phyloP scores from a whole-genome alignment of 2,797 vertebrate genomes.

The Platalea minor region DNA sequence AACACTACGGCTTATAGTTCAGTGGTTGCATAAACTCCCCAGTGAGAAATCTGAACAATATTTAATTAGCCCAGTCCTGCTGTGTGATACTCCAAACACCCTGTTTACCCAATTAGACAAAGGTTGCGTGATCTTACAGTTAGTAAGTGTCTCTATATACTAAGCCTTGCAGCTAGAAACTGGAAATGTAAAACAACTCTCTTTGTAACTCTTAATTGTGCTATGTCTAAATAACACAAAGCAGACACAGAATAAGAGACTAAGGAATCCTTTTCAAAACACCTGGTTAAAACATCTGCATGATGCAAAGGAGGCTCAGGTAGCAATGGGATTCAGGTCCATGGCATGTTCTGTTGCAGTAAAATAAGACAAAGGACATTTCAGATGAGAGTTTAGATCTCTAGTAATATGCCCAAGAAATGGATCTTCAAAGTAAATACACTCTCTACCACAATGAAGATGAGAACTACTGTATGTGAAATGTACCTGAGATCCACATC shows the following conservation, averaged over 20 bases:
- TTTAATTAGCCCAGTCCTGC: constrained; percentile 50
- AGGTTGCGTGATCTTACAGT: background rate
- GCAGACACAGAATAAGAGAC: background rate
- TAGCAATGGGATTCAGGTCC: background rate
- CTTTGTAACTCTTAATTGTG: background rate
- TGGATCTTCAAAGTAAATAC: background rate
- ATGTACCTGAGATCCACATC: background rate
- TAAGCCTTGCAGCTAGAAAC: background rate
- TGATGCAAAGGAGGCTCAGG: background rate
- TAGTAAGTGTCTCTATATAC: background rate
- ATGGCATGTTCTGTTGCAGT: background rate
- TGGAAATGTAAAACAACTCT: background rate
- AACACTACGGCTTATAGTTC: background rate
- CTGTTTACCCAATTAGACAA: constrained; percentile 52
- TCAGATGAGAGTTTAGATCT: background rate
- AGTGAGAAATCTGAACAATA: constrained; percentile 36
- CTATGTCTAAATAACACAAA: background rate
- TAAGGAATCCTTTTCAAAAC: background rate
- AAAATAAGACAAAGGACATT: background rate
- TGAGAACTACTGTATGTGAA: background rate
- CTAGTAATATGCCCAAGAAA: background rate
- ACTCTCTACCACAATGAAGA: background rate
- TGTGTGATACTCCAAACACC: constrained; percentile 28
- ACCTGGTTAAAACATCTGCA: background rate
- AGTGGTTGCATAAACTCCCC: constrained; percentile 15